These are phyloP conservation scores for Propsilocerus akamusi DNA, from an alignment of 1,140 invertebrate genomes.

Conservation along the genomic window DNA sequence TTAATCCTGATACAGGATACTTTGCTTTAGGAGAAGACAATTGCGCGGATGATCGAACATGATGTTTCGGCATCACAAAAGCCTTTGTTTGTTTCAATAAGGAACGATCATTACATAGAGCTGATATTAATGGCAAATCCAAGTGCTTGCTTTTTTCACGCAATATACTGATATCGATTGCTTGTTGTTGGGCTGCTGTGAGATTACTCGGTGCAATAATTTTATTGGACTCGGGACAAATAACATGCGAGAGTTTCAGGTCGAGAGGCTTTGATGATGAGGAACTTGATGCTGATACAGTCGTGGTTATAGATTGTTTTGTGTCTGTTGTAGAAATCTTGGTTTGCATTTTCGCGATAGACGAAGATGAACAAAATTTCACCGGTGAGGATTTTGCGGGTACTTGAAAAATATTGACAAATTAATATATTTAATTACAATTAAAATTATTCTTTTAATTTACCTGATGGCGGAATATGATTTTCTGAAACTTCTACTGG, in stretches of 20 bases:
- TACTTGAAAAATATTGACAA: slow-evolving; percentile 12
- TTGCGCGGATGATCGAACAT: slow-evolving; percentile 8
- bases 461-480: slow-evolving; percentile 21
- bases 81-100: slow-evolving; percentile 70
- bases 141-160: slow-evolving; percentile 72
- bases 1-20: slow-evolving; percentile 39
- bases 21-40: slow-evolving; percentile 24
- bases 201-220: slow-evolving; percentile 1
- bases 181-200: slow-evolving; percentile 10
- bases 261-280: background rate
- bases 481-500: slow-evolving; percentile 16
- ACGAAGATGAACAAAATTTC: slow-evolving; percentile 12
- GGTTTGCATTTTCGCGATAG: background rate
- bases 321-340: background rate
- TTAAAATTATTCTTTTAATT: slow-evolving; percentile 8
- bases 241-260: slow-evolving; percentile 5
- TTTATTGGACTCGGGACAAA: slow-evolving; percentile 6
- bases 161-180: slow-evolving; percentile 59
- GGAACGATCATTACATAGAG: slow-evolving; percentile 73
- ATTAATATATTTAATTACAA: background rate
- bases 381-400: slow-evolving; percentile 17
- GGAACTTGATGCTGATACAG: background rate
- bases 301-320: background rate
- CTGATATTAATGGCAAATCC: slow-evolving; percentile 73
- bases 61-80: slow-evolving; percentile 51